A percentile compares a stretch with the other conserved stretches of the same genome.
Evolutionary conservation across 2,797 vertebrate species (phyloP).

Genomic region (Moxostoma hubbsi): DNA sequence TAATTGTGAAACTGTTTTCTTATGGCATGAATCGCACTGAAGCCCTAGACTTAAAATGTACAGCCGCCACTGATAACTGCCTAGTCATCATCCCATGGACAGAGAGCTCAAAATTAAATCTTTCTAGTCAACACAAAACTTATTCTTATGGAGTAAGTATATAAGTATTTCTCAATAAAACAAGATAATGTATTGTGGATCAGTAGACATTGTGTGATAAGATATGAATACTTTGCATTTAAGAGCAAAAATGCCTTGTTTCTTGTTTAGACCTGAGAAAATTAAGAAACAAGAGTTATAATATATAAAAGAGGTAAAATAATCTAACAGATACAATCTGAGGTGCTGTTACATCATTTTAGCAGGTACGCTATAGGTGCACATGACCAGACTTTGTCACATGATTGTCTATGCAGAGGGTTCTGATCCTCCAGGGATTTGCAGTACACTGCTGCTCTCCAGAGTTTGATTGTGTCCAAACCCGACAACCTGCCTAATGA

Average conservation of each 20-base stretch:
- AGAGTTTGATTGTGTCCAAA: constrained; percentile 12
- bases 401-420: constrained; percentile 24
- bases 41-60: too few species aligned
- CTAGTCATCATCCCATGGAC: constrained; percentile 3
- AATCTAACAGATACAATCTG: constrained; percentile 34
- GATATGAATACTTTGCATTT: too few species aligned
- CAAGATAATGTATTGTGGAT: neutral
- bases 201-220: neutral
- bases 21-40: too few species aligned
- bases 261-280: neutral
- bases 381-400: constrained; percentile 33
- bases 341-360: constrained; percentile 35
- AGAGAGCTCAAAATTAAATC: neutral
- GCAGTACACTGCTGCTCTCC: neutral
- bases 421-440: constrained; percentile 32
- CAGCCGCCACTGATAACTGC: neutral
- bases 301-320: neutral
- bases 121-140: neutral
- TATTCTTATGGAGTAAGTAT: neutral
- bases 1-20: too few species aligned
- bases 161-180: neutral
- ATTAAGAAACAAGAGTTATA: neutral
- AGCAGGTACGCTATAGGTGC: neutral
- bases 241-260: neutral
- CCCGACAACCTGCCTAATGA: constrained; percentile 9